phyloP scores from a whole-genome alignment of 2,888 invertebrate genomes.

The Nesidiocoris tenuis region DNA sequence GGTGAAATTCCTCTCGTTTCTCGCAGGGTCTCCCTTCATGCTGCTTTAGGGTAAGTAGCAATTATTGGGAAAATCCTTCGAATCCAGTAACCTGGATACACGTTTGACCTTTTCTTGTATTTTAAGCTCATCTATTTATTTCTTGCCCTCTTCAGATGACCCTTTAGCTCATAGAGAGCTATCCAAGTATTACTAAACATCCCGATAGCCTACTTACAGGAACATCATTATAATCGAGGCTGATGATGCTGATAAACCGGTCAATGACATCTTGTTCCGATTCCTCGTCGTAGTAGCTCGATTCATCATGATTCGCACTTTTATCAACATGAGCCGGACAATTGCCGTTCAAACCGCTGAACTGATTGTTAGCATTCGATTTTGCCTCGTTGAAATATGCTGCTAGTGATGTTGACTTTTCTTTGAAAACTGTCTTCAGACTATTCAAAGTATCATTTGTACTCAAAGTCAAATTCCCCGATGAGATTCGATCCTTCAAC shows the following conservation, averaged over 20 bases:
- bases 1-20: too few species aligned
- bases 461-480: conserved; percentile 53
- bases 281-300: conserved; percentile 46
- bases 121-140: too few species aligned
- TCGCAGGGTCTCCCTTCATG: too few species aligned
- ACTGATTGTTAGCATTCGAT: neutral
- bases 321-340: neutral
- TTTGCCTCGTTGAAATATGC: conserved; percentile 44
- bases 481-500: conserved; percentile 54
- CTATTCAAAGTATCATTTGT: conserved; percentile 53
- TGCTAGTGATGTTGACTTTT: conserved; percentile 48
- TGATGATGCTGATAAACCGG: conserved; percentile 61
- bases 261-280: conserved; percentile 61
- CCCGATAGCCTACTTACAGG: conserved; percentile 38
- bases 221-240: conserved; percentile 52
- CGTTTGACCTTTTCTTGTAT: too few species aligned
- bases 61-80: too few species aligned
- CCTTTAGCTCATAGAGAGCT: too few species aligned
- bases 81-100: too few species aligned
- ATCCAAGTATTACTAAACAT: too few species aligned
- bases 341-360: neutral
- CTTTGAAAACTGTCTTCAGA: conserved; percentile 45
- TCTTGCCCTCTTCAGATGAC: too few species aligned
- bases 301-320: too few species aligned
- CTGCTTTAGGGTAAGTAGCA: too few species aligned